phyloP scores from a whole-genome alignment of 2,888 invertebrate genomes.

The Sussaba pulchella region DNA sequence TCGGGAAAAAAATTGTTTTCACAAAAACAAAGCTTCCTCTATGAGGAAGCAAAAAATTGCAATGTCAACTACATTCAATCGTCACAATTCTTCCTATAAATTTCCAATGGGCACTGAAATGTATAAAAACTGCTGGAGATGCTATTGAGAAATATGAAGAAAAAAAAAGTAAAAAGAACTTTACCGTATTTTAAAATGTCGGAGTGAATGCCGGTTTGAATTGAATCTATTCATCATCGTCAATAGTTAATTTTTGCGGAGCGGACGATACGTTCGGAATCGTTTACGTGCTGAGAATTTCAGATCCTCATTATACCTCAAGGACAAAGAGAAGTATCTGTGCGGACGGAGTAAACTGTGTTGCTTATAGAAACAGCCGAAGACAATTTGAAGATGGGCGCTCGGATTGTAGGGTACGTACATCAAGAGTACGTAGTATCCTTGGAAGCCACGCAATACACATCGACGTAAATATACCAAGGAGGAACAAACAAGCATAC shows the following conservation, averaged over 20 bases:
- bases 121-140: too few species aligned
- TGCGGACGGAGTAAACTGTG: not conserved
- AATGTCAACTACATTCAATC: too few species aligned
- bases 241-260: slow-evolving; percentile 2
- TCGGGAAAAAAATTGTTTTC: too few species aligned
- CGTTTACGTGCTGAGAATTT: not conserved
- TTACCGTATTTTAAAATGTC: not conserved
- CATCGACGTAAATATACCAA: slow-evolving; percentile 25
- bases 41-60: too few species aligned
- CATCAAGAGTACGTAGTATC: slow-evolving; percentile 5
- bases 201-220: not conserved
- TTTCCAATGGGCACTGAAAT: too few species aligned
- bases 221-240: not conserved
- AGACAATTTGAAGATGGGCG: slow-evolving; percentile 32
- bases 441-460: slow-evolving; percentile 32
- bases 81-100: too few species aligned
- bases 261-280: not conserved
- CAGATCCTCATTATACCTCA: not conserved
- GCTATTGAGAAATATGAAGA: not conserved
- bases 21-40: too few species aligned
- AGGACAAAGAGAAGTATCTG: not conserved
- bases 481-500: slow-evolving; percentile 9
- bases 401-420: not conserved
- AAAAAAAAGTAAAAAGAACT: not conserved
- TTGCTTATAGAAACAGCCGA: slow-evolving; percentile 5